phyloP scores from a whole-genome alignment of 2,888 invertebrate species.

The Xanthorhoe designata region DNA sequence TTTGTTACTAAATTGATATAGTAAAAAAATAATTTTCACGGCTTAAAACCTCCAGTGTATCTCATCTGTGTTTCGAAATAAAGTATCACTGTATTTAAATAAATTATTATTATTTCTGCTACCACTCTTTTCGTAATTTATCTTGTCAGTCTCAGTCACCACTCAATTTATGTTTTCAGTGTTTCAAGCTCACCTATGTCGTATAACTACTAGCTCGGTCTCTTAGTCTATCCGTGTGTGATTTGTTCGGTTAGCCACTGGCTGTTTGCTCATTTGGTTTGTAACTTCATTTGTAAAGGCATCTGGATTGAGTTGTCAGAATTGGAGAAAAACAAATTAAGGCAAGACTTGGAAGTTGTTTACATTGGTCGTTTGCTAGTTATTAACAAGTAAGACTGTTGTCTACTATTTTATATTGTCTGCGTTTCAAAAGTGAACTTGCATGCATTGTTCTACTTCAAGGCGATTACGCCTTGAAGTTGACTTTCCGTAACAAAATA shows the following conservation, averaged over 20 bases:
- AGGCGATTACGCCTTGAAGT: no score
- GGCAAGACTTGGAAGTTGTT: constrained; percentile 33
- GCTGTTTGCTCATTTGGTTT: constrained; percentile 66
- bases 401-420: constrained; percentile 6
- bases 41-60: no score
- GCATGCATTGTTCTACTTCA: no score
- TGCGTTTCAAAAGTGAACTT: background rate
- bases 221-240: constrained; percentile 15
- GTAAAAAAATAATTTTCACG: no score
- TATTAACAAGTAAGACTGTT: constrained; percentile 34
- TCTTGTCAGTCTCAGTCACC: no score
- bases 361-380: constrained; percentile 39
- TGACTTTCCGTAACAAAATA: no score
- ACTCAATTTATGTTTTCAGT: background rate
- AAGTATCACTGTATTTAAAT: no score
- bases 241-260: constrained; percentile 48
- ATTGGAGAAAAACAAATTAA: constrained; percentile 48
- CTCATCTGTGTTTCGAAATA: no score
- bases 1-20: no score
- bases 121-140: no score
- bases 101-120: no score
- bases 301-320: constrained; percentile 59
- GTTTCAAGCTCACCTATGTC: background rate
- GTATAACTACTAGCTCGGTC: background rate
- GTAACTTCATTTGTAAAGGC: constrained; percentile 59